Conservation (phyloP, 1,140 invertebrate species). For the Trachymyrmex septentrionalis region DNA sequence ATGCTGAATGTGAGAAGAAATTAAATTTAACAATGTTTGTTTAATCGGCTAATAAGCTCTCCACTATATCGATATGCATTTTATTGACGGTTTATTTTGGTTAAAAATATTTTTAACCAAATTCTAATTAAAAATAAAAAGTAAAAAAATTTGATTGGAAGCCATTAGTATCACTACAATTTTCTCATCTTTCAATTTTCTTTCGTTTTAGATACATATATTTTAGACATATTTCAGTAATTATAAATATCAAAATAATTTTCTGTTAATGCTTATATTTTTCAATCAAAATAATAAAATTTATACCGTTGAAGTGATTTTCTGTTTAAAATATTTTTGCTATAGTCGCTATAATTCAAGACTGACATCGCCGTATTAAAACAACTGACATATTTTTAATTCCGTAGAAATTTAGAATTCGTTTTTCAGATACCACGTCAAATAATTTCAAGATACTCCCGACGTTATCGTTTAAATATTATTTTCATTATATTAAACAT, state of each 20-base stretch:
- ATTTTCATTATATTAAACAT: constrained; percentile 36
- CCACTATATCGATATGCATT: constrained; percentile 18
- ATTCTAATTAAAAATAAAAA: not conserved
- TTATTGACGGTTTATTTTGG: constrained; percentile 9
- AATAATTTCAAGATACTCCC: not conserved
- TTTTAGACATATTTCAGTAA: not conserved
- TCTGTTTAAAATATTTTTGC: not conserved
- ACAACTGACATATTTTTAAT: not conserved
- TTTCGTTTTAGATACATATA: too few species aligned
- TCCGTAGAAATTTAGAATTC: not conserved
- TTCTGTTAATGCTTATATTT: not conserved
- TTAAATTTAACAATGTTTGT: constrained; percentile 17
- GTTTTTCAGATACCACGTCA: not conserved
- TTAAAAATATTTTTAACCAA: too few species aligned
- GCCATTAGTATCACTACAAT: not conserved
- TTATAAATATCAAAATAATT: constrained; percentile 9
- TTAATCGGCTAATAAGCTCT: constrained; percentile 33
- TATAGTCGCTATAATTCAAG: not conserved
- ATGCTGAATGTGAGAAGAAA: constrained; percentile 6
- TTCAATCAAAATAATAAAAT: not conserved
- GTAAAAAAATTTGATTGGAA: not conserved
- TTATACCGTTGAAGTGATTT: not conserved
- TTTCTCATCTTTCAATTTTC: not conserved
- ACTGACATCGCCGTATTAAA: not conserved
- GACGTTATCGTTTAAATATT: not conserved